Evolutionary conservation across 2,797 vertebrate genomes (phyloP), one percentile per base, ranked within the genome.

Genomic region (Anguilla megastoma): DNA sequence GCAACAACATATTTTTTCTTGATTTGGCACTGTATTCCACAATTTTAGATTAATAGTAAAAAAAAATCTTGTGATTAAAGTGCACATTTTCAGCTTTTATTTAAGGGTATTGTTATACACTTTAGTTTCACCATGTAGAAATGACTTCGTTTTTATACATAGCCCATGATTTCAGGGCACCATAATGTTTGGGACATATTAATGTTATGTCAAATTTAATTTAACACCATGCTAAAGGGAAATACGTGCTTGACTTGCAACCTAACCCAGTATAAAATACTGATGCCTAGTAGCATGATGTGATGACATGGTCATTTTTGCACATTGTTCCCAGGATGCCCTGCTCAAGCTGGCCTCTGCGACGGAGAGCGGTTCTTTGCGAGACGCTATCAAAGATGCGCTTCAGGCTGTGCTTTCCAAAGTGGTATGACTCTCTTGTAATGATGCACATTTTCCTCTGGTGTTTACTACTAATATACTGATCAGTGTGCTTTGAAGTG

Each of bases 321-420:
- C 8, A 5, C 27, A 10, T 84, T 84, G 18, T 54, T 33, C 83
- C n/a, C 83, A 84, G 83, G 83, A 84, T 84, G 83, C 50, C 27
- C 52, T 84, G 14, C 50, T 84, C 83, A 56, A 50, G 50, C 14
- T 84, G 50, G 83, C 83, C n/a, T 84, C 83, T 33, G 83, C 30
- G 50, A 56, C 83, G 18, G 50, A 84, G 24, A 84, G 50, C 83
- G 30, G 83, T 27, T 84, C 83, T 30, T 84, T 84, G 83, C 50
- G 56, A 30, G 50, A 84, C 18, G 52, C 52, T 27, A 58, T 84
- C 83, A 84, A 30, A 58, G 83, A 54, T 52, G 48, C 83, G 21
- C 50, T 84, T 54, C 83, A 84, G 83, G 50, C 83, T 16, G 50
- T 84, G n/a, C 83, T 84, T 18, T 84, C 83, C 21, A 84, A 84